These are phyloP conservation scores for Peromyscus leucopus DNA, from an alignment of 2,113 vertebrate species.

Conservation along the genomic window DNA sequence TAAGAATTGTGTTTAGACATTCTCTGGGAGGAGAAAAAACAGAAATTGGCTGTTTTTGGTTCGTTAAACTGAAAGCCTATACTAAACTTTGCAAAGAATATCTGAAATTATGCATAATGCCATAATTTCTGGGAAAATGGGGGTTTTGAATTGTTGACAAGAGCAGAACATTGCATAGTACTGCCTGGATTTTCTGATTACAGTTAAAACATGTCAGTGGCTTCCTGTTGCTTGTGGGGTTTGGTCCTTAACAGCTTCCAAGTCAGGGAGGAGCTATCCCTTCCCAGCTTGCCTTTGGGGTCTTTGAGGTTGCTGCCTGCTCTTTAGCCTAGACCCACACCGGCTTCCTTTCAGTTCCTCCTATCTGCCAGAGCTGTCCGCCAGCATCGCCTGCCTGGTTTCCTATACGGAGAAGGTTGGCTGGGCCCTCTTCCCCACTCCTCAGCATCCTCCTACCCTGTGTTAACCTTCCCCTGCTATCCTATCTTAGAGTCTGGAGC, in stretches of 20 bases:
- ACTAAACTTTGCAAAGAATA: conserved; percentile 8
- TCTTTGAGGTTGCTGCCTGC: background rate
- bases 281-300: background rate
- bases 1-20: conserved; percentile 10
- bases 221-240: conserved; percentile 62
- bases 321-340: background rate
- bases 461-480: no score
- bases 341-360: background rate
- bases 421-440: background rate
- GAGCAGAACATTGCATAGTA: background rate
- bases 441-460: background rate
- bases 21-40: background rate
- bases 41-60: conserved; percentile 12
- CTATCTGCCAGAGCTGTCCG: background rate
- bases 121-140: conserved; percentile 22
- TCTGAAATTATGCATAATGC: conserved; percentile 23
- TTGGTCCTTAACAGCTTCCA: conserved; percentile 32
- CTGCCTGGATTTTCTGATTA: conserved; percentile 71
- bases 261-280: background rate
- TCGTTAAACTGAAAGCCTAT: background rate
- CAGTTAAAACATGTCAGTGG: conserved; percentile 57
- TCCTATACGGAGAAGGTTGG: background rate
- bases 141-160: conserved; percentile 4
- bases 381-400: background rate
- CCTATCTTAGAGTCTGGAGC: no score